These are phyloP conservation scores for Onchidella celtica DNA, from an alignment of 2,888 invertebrate genomes.

Conservation along the genomic window DNA sequence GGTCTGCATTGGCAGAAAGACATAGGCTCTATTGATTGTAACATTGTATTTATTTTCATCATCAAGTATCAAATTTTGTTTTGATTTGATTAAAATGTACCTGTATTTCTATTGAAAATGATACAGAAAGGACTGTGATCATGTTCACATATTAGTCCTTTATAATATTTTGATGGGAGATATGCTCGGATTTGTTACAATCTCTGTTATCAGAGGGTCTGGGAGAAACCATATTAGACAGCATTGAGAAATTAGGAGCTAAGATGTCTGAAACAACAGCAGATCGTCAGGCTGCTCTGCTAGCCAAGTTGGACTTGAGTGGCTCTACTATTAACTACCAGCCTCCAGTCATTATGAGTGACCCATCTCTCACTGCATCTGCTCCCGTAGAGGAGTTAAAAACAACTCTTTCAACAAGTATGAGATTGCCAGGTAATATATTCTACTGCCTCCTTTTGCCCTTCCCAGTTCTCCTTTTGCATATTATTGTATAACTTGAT, in stretches of 20 bases:
- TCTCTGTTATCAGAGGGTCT: constrained; percentile 30
- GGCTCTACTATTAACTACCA: constrained; percentile 46
- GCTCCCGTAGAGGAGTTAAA: background rate
- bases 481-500: background rate
- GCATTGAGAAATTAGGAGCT: constrained; percentile 61
- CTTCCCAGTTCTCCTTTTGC: background rate
- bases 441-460: background rate
- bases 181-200: no score
- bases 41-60: no score
- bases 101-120: no score
- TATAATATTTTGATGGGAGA: no score
- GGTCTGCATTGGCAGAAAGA: no score
- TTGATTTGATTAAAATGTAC: no score
- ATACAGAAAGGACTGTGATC: no score
- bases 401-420: background rate
- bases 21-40: no score
- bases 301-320: constrained; percentile 58
- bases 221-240: constrained; percentile 60
- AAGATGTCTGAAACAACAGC: constrained; percentile 58
- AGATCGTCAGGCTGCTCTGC: constrained; percentile 60
- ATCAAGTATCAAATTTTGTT: no score
- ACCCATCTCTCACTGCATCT: background rate
- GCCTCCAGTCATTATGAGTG: constrained; percentile 45
- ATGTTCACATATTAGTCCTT: no score
- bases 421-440: background rate